Percentiles rank a stretch among this genome's conserved stretches.
phyloP scores from a whole-genome alignment of 1,140 invertebrate genomes.

The Galleria mellonella region DNA sequence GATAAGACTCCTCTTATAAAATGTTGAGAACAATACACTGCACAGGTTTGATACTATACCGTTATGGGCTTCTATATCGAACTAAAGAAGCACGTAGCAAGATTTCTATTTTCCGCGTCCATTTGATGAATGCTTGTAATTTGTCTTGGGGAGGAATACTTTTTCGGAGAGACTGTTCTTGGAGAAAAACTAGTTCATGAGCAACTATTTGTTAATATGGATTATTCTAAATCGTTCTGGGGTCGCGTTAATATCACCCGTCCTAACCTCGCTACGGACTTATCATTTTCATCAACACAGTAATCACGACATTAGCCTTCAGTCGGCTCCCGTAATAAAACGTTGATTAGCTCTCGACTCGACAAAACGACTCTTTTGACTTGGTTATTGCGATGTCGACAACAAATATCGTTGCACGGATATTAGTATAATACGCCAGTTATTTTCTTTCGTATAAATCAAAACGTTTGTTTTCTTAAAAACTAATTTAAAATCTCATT shows the following conservation, averaged over 20 bases:
- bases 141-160: too few relatives aligned
- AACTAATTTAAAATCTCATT: too few relatives aligned
- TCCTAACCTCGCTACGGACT: constrained; percentile 10
- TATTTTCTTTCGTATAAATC: constrained; percentile 16
- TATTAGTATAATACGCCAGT: background rate
- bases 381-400: constrained; percentile 6
- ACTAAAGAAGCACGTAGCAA: background rate
- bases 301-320: constrained; percentile 13
- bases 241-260: constrained; percentile 8
- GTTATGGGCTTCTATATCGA: too few relatives aligned
- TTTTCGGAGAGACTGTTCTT: too few relatives aligned
- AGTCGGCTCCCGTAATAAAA: constrained; percentile 14
- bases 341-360: constrained; percentile 16
- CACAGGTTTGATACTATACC: constrained; percentile 19
- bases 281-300: constrained; percentile 21
- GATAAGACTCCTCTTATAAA: constrained; percentile 25
- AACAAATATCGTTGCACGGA: constrained; percentile 2
- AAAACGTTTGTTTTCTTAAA: too few relatives aligned
- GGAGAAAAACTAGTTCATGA: too few relatives aligned
- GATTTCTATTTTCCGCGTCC: too few relatives aligned
- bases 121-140: too few relatives aligned
- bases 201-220: constrained; percentile 12
- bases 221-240: constrained; percentile 10
- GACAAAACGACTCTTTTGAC: constrained; percentile 12
- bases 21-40: constrained; percentile 23